phyloP scores from a whole-genome alignment of 2,797 vertebrate genomes.

The Atherinosoma microstoma region DNA sequence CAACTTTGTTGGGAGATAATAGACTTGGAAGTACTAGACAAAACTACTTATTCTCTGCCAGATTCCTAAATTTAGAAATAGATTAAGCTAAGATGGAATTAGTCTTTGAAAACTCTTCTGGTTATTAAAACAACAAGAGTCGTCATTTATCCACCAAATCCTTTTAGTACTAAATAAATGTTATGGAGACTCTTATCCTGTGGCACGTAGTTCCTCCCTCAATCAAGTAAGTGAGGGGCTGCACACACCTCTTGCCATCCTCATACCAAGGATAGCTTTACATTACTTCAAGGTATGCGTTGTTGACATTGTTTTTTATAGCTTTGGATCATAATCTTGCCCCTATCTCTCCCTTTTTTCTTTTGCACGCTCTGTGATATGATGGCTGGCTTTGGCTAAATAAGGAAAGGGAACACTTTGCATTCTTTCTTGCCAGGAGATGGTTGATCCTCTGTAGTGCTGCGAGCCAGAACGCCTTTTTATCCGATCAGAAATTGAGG shows the following conservation, averaged over 20 bases:
- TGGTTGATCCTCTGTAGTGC: conserved; percentile 59
- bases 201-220: conserved; percentile 35
- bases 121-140: conserved; percentile 29
- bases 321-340: conserved; percentile 55
- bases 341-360: conserved; percentile 29
- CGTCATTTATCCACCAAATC: conserved; percentile 18
- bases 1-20: conserved; percentile 8
- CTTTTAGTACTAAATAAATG: conserved; percentile 19
- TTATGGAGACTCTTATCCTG: conserved; percentile 26
- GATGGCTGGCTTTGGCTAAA: conserved; percentile 70
- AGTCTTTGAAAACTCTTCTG: conserved; percentile 51
- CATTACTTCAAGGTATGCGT: conserved; percentile 51
- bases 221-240: conserved; percentile 10
- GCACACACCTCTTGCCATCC: conserved; percentile 40
- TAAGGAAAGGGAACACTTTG: conserved; percentile 71
- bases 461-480: conserved; percentile 62
- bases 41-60: conserved; percentile 43
- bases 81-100: conserved; percentile 46
- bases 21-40: conserved; percentile 8
- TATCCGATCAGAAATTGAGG: conserved; percentile 62
- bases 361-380: conserved; percentile 43
- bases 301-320: conserved; percentile 68
- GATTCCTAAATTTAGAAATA: conserved; percentile 38
- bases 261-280: conserved; percentile 59
- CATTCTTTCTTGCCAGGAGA: conserved; percentile 72